Evolutionary conservation across 2,113 vertebrate genomes (phyloP), one percentile per base, ranked within the genome.

Genomic region (Plectropomus leopardus): DNA sequence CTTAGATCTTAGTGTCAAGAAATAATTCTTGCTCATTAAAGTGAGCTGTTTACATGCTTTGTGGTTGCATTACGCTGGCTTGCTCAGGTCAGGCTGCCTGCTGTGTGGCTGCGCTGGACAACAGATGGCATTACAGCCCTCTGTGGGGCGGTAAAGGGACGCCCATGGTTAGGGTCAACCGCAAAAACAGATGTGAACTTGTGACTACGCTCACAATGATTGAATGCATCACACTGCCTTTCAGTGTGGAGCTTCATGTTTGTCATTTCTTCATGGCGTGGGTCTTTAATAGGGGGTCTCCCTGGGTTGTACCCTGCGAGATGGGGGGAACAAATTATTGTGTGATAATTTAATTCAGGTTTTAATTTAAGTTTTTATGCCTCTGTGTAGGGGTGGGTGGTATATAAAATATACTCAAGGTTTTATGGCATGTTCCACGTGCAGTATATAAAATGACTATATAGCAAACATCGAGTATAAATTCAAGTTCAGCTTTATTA

Each of bases 21-120:
- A 86, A 78, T 86, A 76, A 66, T 77, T 77, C 72, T 66, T 57
- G 86, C 79, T 91, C 83, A 78, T 86, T 88, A 93, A 83, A 85
- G 61, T 48, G 82, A 85, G 78, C 84, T 84, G 74, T 80, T 82
- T 72, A 66, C 66, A 61, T 68, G 78, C 64, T 83, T 84, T 82
- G 72, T 58, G 75, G 58, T 61, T 70, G 65, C 42, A 44, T 84
- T 84, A 47, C 80, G 72, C 30, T 19, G 21, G 61, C 36, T 23
- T n/a, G 71, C 75, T 72, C 40, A 24, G 88, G 88, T 84, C 82
- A 78, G 72, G 24, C 72, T 1, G 70, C 80, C 86, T 66, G 77
- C 77, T 79, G 88, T 44, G 67, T 44, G 64, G 70, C 81, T 71
- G 24, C 79, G 54, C 44, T 7, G 58, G 82, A 50, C 14, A 7